Base-by-base conservation (phyloP, 1,140 invertebrate genomes). In the Pseudomyrmex pallidus region DNA sequence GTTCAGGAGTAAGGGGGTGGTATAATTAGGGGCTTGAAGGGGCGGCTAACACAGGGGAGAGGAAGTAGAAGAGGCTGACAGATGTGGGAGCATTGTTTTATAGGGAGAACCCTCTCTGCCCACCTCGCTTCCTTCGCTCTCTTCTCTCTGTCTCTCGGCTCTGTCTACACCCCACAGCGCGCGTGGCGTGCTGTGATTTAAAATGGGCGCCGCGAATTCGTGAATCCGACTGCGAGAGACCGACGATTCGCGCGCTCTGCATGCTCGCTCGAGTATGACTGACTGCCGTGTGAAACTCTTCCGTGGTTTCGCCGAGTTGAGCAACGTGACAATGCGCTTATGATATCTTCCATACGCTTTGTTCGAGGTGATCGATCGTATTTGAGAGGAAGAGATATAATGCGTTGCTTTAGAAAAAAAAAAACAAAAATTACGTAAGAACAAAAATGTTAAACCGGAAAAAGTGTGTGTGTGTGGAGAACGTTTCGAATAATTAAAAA, bases 1-100 rank as follows among this genome's bases (percentile, higher is more conserved):
- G 90, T 87, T 85, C 87, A 87, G 88, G 87, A 85, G 89, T 59
- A 76, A 77, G 78, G 90, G 89, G 93, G 92, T 85, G 91, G 92
- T 92, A 94, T 94, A 94, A 94, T 94, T 94, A 94, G 94, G 93
- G 91, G 89, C 90, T 92, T 90, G 92, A 93, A 94, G 91, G 92
- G 92, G 92, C 89, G 90, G 88, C 84, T 84, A 83, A 82, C 68
- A 82, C 66, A 87, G 70, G 89, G 89, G 88, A 90, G 88, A 91
- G 90, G 88, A 92, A 91, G 91, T 90, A 93, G 91, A 94, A 94
- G 93, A 94, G 94, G 92, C 94, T 93, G 94, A 94, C 94, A 94
- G 94, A 94, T 94, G 94, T 94, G 94, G 94, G 94, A 94, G 93
- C 94, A 94, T 94, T 94, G 94, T 94, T 94, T 94, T 94, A 94